phyloP scores from a whole-genome alignment of 2,888 invertebrate species.

The Oligia fasciuncula region DNA sequence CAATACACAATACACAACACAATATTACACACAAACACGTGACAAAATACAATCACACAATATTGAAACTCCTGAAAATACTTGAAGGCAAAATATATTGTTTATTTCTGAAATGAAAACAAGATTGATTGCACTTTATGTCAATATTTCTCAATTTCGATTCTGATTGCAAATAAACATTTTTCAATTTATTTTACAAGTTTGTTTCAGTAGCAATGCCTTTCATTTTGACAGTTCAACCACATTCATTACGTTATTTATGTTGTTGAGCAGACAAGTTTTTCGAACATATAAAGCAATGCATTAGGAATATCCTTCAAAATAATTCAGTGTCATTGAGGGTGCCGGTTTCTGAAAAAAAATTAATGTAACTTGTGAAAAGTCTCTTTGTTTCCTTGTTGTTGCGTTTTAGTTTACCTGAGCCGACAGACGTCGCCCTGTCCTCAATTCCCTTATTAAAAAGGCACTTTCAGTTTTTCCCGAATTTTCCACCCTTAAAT shows the following conservation, averaged over 20 bases:
- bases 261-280: background rate
- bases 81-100: background rate
- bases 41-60: too few relatives aligned
- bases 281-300: background rate
- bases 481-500: too few relatives aligned
- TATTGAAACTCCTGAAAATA: slow-evolving; percentile 3
- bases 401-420: background rate
- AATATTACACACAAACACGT: too few relatives aligned
- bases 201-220: background rate
- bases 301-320: background rate
- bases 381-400: background rate
- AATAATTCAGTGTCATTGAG: too few relatives aligned
- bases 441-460: too few relatives aligned
- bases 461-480: too few relatives aligned
- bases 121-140: background rate
- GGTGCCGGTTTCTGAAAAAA: too few relatives aligned
- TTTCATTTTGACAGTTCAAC: background rate
- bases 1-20: too few relatives aligned
- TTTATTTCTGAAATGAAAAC: background rate
- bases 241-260: background rate
- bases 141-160: background rate
- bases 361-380: background rate
- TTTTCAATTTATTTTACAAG: background rate
- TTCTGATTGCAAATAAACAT: background rate
- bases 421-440: too few relatives aligned